A percentile compares a stretch with the other conserved stretches of the same genome.
Conservation (phyloP, 2,888 invertebrate genomes). For the Neria commutata region DNA sequence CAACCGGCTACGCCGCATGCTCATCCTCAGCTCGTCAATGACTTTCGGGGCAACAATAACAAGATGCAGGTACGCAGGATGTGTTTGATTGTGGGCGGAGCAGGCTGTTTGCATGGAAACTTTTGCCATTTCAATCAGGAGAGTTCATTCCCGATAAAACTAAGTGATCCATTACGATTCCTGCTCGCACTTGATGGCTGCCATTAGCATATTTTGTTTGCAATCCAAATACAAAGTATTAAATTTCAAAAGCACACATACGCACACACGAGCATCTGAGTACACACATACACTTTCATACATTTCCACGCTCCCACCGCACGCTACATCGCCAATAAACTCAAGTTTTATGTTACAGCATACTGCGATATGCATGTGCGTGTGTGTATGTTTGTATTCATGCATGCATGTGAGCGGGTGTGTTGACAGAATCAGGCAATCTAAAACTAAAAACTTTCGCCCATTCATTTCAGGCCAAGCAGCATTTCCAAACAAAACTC, state of each 20-base stretch:
- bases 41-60: neutral
- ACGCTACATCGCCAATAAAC: neutral
- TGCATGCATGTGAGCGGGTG: constrained; percentile 24
- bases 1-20: too few species aligned
- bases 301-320: neutral
- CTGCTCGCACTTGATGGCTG: constrained; percentile 3
- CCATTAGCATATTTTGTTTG: constrained; percentile 24
- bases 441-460: constrained; percentile 53
- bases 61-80: neutral
- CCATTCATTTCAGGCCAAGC: constrained; percentile 42
- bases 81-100: neutral
- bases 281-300: too few species aligned
- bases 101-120: neutral
- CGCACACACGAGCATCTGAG: neutral
- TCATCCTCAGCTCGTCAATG: too few species aligned
- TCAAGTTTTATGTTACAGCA: constrained; percentile 18
- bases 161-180: constrained; percentile 17
- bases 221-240: constrained; percentile 18
- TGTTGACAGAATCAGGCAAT: constrained; percentile 55
- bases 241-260: constrained; percentile 16
- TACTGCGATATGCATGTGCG: constrained; percentile 8
- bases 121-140: neutral
- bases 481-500: constrained; percentile 26
- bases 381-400: constrained; percentile 32
- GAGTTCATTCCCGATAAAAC: neutral